Percentiles rank a stretch among this genome's conserved stretches.
phyloP scores from a whole-genome alignment of 2,888 invertebrate species.

The Pediacus dermestoides region DNA sequence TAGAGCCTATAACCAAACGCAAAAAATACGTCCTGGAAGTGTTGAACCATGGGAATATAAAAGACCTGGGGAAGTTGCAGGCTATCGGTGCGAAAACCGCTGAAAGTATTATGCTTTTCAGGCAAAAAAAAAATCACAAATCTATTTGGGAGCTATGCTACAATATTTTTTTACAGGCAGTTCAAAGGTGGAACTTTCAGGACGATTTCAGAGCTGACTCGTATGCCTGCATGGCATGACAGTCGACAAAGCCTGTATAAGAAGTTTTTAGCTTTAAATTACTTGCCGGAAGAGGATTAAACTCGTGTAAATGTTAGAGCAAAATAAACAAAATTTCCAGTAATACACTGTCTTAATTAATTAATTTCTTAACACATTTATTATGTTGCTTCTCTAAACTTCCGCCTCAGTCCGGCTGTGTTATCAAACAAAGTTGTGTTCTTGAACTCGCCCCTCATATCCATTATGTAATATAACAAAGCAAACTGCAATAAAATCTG shows the following conservation, averaged over 20 bases:
- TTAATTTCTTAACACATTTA: background rate
- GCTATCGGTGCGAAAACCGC: conserved; percentile 19
- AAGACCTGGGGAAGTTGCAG: conserved; percentile 18
- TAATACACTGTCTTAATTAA: too few species aligned
- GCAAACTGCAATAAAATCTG: too few species aligned
- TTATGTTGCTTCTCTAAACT: conserved; percentile 18
- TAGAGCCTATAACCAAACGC: background rate
- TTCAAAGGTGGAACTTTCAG: too few species aligned
- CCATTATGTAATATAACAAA: conserved; percentile 73
- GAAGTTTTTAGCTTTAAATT: too few species aligned
- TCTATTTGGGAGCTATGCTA: too few species aligned
- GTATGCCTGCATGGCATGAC: too few species aligned
- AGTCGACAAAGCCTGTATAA: too few species aligned
- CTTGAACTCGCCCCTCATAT: conserved; percentile 76
- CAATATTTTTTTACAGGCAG: too few species aligned
- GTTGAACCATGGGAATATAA: conserved; percentile 11
- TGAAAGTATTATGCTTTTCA: conserved; percentile 8
- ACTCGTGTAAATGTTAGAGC: too few species aligned
- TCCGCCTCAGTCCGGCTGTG: conserved; percentile 69
- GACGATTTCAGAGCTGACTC: too few species aligned
- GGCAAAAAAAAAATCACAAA: conserved; percentile 4
- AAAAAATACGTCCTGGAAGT: conserved; percentile 8
- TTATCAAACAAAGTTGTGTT: conserved; percentile 71
- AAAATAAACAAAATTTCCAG: too few species aligned
- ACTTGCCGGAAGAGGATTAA: too few species aligned